These are phyloP conservation scores for Echiichthys vipera DNA, from an alignment of 2,797 vertebrate genomes.

Conservation along the genomic window DNA sequence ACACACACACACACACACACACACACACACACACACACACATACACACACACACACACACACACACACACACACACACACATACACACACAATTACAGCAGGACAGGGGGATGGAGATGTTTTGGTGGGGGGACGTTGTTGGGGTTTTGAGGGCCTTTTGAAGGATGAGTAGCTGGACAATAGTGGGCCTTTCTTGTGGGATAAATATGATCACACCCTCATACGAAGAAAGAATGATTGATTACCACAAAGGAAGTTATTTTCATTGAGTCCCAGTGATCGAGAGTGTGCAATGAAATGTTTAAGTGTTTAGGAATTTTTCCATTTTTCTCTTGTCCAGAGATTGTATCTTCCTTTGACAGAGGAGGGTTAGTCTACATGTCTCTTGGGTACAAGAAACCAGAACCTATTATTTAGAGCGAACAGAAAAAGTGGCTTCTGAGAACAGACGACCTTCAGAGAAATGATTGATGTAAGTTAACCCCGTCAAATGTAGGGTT, in stretches of 20 bases:
- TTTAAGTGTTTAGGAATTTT: conserved; percentile 33
- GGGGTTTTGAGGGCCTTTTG: conserved; percentile 46
- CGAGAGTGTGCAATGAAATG: conserved; percentile 17
- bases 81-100: conserved; percentile 41
- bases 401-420: conserved; percentile 61
- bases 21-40: not conserved
- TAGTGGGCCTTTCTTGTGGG: conserved; percentile 22
- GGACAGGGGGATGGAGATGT: conserved; percentile 49
- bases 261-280: conserved; percentile 8
- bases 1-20: conserved; percentile 1
- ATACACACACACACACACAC: not conserved
- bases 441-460: conserved; percentile 47
- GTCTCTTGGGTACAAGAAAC: conserved; percentile 52
- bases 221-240: conserved; percentile 21
- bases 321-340: conserved; percentile 29
- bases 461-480: conserved; percentile 71
- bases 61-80: conserved; percentile 9
- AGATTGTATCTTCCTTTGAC: conserved; percentile 58
- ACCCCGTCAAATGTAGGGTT: conserved; percentile 70
- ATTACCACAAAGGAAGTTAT: conserved; percentile 25
- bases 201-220: conserved; percentile 20
- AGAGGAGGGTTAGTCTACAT: conserved; percentile 27
- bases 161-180: conserved; percentile 37
- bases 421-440: conserved; percentile 39
- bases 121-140: conserved; percentile 22